phyloP scores from a whole-genome alignment of 37 sponge, comb jelly and placozoan genomes.

The Amphimedon queenslandica region DNA sequence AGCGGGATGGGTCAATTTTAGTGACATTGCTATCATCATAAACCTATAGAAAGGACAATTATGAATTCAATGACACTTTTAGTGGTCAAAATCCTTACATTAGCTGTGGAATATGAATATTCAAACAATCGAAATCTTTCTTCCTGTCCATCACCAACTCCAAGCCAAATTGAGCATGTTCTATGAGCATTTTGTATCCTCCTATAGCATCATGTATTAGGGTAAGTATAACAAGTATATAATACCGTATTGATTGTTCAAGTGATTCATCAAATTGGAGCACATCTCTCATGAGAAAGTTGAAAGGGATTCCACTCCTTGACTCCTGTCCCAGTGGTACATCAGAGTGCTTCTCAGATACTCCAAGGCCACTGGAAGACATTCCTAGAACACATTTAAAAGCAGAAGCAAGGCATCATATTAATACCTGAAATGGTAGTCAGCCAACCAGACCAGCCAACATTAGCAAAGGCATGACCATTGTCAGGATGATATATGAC shows the following conservation, averaged over 20 bases:
- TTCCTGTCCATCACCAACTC: constrained; percentile 52
- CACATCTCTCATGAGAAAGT: constrained; percentile 55
- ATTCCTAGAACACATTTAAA: constrained; percentile 8
- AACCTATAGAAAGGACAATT: constrained; percentile 5
- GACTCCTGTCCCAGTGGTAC: constrained; percentile 52
- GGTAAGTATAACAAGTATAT: background rate
- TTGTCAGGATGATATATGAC: constrained; percentile 58
- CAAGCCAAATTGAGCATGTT: constrained; percentile 76
- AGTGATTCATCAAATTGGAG: constrained; percentile 57
- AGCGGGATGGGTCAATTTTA: constrained; percentile 27
- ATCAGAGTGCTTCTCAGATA: constrained; percentile 63
- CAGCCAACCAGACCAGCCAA: constrained; percentile 66
- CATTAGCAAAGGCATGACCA: constrained; percentile 49
- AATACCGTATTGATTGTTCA: constrained; percentile 45
- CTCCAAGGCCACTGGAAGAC: constrained; percentile 39
- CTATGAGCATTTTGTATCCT: constrained; percentile 52
- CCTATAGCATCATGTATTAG: background rate
- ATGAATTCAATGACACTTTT: background rate
- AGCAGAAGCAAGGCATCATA: background rate
- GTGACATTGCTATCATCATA: constrained; percentile 57
- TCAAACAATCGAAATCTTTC: constrained; percentile 39
- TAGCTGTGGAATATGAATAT: constrained; percentile 60
- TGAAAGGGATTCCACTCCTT: constrained; percentile 51
- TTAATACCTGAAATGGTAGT: constrained; percentile 41
- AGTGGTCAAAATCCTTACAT: constrained; percentile 6